Evolutionary conservation across 2,888 invertebrate genomes (phyloP).

Genomic region (Cephus pulcher): DNA sequence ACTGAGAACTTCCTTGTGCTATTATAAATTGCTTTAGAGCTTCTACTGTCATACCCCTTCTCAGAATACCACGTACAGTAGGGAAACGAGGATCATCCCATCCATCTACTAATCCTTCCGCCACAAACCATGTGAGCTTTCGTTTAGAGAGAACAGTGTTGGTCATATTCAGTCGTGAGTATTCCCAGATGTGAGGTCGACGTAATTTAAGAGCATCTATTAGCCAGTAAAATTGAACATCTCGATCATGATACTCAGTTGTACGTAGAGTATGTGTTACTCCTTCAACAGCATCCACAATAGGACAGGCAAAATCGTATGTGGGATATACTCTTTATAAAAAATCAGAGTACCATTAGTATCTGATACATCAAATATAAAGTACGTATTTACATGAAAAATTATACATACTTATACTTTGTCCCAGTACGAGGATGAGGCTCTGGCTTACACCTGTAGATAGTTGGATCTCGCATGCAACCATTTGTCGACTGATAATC

Average conservation of each 20-base stretch:
- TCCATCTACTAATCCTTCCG: slow-evolving; percentile 93
- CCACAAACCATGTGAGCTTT: slow-evolving; percentile 98
- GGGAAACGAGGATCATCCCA: slow-evolving; percentile 99
- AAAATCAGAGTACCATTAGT: neutral
- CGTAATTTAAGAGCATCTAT: slow-evolving; percentile 88
- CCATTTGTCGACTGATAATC: slow-evolving; percentile 97
- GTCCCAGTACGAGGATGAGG: slow-evolving; percentile 92
- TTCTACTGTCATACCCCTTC: slow-evolving; percentile 97
- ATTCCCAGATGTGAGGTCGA: slow-evolving; percentile 96
- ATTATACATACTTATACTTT: slow-evolving; percentile 86
- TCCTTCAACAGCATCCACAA: slow-evolving; percentile 96
- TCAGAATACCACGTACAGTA: slow-evolving; percentile 94
- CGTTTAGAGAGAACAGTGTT: slow-evolving; percentile 98
- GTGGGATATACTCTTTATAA: slow-evolving; percentile 92
- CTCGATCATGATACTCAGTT: slow-evolving; percentile 98
- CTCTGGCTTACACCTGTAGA: slow-evolving; percentile 97
- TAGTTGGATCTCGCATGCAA: slow-evolving; percentile 97
- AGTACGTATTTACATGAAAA: neutral
- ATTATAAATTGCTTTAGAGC: slow-evolving; percentile 96
- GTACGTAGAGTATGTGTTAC: slow-evolving; percentile 98
- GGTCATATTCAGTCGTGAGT: slow-evolving; percentile 93
- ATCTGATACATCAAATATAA: neutral
- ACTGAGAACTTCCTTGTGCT: slow-evolving; percentile 96
- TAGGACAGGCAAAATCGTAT: slow-evolving; percentile 99
- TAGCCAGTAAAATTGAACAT: slow-evolving; percentile 98